Evolutionary conservation across 2,113 vertebrate genomes (phyloP), one percentile per base, ranked within the genome.

Genomic region (Sapajus apella): DNA sequence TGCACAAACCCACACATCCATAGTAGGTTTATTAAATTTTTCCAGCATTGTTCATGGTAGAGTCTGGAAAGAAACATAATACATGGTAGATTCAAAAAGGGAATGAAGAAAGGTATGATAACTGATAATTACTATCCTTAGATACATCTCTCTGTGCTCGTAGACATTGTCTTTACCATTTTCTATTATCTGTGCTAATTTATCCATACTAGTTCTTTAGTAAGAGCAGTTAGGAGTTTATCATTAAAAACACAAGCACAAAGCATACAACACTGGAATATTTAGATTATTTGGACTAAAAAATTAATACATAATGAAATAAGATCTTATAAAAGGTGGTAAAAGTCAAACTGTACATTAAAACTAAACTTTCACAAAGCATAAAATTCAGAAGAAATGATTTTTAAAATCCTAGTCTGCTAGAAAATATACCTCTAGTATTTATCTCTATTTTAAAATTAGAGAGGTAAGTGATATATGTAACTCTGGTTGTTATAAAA

Each of bases 211-310:
- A 37, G 40, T 18, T 86, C 72, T 81, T 95, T 35, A 90, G 91
- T 50, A 84, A 92, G 5, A 94, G 35, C 32, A 72, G 45, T 30
- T 93, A 56, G 45, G 35, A 92, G 16, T 55, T 87, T 92, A 84
- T 73, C 21, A 80, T 91, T 90, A 95, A 96, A 88, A 95, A 88
- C 3, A 72, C 6, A 96, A 70, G 40, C 96, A 76, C 64, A 85
- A 95, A 93, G 64, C 52, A 88, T 3, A 73, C 14, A 82, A 81
- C 11, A 61, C 3, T 82, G 77, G 61, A 87, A 85, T 94, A 90
- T 90, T 91, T 89, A 85, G 35, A 88, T 93, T 96, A 95, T 30
- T 91, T 58, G 61, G 37, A 81, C 72, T 85, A 91, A 95, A 96
- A 95, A 45, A 40, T 18, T 76, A 76, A 40, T 91, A 84, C 87